Percentiles rank a stretch among this genome's conserved stretches.
Conservation (phyloP, 2,888 invertebrate genomes). For the Dryobotodes eremita region DNA sequence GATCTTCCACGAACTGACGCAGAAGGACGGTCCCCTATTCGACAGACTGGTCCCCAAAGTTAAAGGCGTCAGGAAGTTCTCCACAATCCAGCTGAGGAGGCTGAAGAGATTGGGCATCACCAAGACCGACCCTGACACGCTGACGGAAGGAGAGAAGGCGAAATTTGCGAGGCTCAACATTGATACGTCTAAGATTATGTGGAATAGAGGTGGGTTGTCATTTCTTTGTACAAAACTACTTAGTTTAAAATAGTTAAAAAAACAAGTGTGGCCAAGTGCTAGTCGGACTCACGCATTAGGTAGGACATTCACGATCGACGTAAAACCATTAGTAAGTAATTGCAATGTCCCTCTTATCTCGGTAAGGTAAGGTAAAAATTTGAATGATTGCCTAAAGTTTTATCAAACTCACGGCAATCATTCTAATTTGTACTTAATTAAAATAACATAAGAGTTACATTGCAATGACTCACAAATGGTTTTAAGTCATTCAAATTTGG, state of each 20-base stretch:
- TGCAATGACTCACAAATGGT: not conserved
- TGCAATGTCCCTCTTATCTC: not conserved
- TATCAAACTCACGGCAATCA: no score
- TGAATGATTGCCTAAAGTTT: no score
- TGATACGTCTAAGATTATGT: constrained; percentile 96
- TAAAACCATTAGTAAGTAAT: not conserved
- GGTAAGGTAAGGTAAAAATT: not conserved
- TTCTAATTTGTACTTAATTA: not conserved
- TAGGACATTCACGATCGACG: not conserved
- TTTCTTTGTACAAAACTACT: not conserved
- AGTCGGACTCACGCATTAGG: not conserved
- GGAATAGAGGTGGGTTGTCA: constrained; percentile 94
- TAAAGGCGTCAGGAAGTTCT: constrained; percentile 96
- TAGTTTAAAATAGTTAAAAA: not conserved
- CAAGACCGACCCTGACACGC: constrained; percentile 95
- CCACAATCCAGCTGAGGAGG: constrained; percentile 95
- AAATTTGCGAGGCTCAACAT: constrained; percentile 97
- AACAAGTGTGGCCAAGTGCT: not conserved
- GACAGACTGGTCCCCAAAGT: constrained; percentile 96
- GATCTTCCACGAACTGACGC: constrained; percentile 99
- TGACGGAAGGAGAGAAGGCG: constrained; percentile 95
- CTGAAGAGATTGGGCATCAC: constrained; percentile 94
- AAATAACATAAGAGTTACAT: not conserved
- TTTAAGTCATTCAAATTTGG: not conserved
- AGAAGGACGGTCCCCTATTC: constrained; percentile 96